Percentiles rank a stretch among this genome's conserved stretches.
These are phyloP conservation scores for Diplolepis rosae DNA, from an alignment of 2,888 invertebrate species.

Conservation along the genomic window DNA sequence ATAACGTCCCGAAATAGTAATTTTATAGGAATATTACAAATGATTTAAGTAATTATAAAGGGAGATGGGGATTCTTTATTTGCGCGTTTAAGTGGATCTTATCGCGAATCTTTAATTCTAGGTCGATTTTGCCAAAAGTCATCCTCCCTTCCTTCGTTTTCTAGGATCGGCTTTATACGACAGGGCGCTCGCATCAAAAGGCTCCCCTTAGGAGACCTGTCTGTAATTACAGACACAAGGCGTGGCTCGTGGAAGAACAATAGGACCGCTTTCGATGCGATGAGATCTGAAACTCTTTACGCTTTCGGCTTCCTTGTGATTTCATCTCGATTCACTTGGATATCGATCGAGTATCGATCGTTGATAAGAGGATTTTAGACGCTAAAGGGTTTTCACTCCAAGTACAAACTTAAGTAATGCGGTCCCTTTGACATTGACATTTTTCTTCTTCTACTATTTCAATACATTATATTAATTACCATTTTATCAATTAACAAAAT, in stretches of 20 bases:
- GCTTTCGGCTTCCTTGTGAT: slow-evolving; percentile 64
- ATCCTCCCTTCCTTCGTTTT: slow-evolving; percentile 32
- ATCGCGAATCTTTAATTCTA: slow-evolving; percentile 59
- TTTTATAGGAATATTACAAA: neutral
- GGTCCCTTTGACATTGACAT: slow-evolving; percentile 26
- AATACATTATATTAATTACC: no score
- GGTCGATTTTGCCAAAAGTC: slow-evolving; percentile 45
- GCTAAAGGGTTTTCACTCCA: slow-evolving; percentile 67
- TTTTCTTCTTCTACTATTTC: neutral
- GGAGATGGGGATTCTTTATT: slow-evolving; percentile 1
- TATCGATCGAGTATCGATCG: slow-evolving; percentile 70
- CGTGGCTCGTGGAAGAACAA: slow-evolving; percentile 72
- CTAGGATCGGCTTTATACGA: slow-evolving; percentile 35
- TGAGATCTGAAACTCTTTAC: slow-evolving; percentile 64
- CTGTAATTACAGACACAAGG: slow-evolving; percentile 73
- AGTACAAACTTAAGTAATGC: slow-evolving; percentile 30
- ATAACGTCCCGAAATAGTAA: no score
- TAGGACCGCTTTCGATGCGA: slow-evolving; percentile 69
- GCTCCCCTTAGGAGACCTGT: slow-evolving; percentile 66
- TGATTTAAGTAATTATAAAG: slow-evolving; percentile 12
- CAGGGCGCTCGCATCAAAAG: slow-evolving; percentile 69
- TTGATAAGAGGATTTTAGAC: slow-evolving; percentile 69
- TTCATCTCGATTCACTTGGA: slow-evolving; percentile 63
- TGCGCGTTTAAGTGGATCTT: slow-evolving; percentile 38
- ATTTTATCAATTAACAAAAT: no score